phyloP scores from a whole-genome alignment of 2,888 invertebrate species.

The Scaptomyza cyrtandrae region DNA sequence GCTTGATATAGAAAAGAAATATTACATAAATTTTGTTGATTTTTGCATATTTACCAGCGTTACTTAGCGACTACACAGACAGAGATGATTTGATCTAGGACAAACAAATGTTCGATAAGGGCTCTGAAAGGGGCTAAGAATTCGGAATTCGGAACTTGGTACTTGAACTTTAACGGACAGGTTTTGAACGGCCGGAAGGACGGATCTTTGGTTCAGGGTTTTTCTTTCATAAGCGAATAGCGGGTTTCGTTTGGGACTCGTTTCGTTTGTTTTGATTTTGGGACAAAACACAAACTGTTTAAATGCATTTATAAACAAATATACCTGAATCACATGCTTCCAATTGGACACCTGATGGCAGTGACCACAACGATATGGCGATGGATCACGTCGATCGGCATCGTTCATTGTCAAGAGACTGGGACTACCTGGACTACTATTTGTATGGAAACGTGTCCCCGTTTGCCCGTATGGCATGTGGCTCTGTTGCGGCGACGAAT shows the following conservation, averaged over 20 bases:
- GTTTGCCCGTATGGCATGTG: slow-evolving; percentile 32
- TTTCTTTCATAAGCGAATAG: slow-evolving; percentile 3
- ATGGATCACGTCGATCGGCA: slow-evolving; percentile 85
- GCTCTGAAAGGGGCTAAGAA: not conserved
- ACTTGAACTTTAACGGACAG: slow-evolving; percentile 7
- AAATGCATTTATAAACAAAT: slow-evolving; percentile 82
- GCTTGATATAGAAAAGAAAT: slow-evolving; percentile 6
- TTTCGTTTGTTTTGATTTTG: slow-evolving; percentile 57
- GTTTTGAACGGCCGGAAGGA: not conserved
- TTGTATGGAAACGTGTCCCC: slow-evolving; percentile 63
- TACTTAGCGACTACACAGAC: slow-evolving; percentile 68
- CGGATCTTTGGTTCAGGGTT: slow-evolving; percentile 9
- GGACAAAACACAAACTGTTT: slow-evolving; percentile 67
- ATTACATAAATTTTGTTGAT: slow-evolving; percentile 29
- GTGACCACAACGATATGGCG: slow-evolving; percentile 90
- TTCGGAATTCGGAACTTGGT: not conserved
- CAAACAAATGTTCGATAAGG: slow-evolving; percentile 17
- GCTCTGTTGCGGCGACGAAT: slow-evolving; percentile 45
- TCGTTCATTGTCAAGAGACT: slow-evolving; percentile 81
- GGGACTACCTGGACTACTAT: slow-evolving; percentile 72
- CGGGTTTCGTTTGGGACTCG: slow-evolving; percentile 22
- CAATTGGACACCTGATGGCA: slow-evolving; percentile 93
- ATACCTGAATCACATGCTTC: slow-evolving; percentile 94
- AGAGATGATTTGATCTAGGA: slow-evolving; percentile 34
- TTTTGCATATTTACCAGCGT: slow-evolving; percentile 76